A percentile compares a stretch with the other conserved stretches of the same genome.
Conservation (phyloP, 35 echinoderm and acorn worm genomes). For the Anneissia japonica region DNA sequence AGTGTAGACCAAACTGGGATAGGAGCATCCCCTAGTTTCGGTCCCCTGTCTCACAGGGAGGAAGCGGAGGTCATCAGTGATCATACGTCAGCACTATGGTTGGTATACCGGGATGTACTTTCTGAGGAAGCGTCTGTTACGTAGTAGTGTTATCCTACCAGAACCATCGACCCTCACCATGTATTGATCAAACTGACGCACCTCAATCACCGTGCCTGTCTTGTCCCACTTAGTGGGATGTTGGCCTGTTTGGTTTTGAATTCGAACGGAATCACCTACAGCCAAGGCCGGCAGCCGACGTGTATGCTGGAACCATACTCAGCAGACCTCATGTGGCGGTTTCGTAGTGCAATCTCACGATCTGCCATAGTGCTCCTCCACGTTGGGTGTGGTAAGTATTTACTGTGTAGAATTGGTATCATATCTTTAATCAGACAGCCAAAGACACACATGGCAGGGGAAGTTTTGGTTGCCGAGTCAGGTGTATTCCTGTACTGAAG, state of each 20-base stretch:
- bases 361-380: background rate
- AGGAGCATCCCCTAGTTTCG: background rate
- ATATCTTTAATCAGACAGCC: slow-evolving; percentile 31
- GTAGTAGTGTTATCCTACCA: background rate
- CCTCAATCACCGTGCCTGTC: slow-evolving; percentile 17
- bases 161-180: slow-evolving; percentile 34
- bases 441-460: slow-evolving; percentile 37
- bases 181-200: slow-evolving; percentile 37
- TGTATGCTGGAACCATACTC: slow-evolving; percentile 13
- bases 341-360: slow-evolving; percentile 2
- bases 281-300: background rate
- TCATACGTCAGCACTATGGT: background rate
- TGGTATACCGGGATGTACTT: background rate
- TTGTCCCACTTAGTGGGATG: slow-evolving; percentile 27
- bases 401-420: slow-evolving; percentile 10
- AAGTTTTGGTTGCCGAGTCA: slow-evolving; percentile 17
- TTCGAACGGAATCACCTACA: slow-evolving; percentile 11
- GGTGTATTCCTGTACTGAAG: slow-evolving; percentile 29
- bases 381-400: slow-evolving; percentile 21
- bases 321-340: slow-evolving; percentile 10
- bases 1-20: too few relatives aligned
- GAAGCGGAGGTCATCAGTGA: background rate
- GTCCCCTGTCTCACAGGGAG: background rate
- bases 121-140: background rate
- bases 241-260: slow-evolving; percentile 9